A percentile compares a stretch with the other conserved stretches of the same genome.
These are phyloP conservation scores for Chloroceryle amazona DNA, from an alignment of 2,797 vertebrate genomes.

Conservation along the genomic window DNA sequence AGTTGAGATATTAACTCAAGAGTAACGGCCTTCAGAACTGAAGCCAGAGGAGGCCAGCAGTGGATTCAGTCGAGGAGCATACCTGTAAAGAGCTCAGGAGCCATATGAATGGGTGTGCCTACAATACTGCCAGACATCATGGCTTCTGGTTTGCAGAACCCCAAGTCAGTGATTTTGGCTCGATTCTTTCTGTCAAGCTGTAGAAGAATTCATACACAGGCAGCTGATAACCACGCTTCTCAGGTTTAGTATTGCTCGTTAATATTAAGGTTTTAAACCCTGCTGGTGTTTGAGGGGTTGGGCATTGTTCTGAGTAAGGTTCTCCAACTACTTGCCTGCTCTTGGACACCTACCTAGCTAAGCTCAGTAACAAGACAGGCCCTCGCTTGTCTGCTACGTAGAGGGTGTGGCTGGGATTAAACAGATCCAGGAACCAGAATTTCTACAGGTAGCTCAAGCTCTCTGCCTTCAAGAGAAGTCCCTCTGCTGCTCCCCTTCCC, in stretches of 20 bases:
- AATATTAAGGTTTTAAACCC: not conserved
- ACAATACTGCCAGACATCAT: slow-evolving; percentile 99
- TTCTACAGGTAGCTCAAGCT: not conserved
- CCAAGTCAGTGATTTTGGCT: slow-evolving; percentile 97
- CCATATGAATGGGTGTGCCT: slow-evolving; percentile 99
- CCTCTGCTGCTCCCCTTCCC: not conserved
- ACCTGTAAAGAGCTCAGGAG: slow-evolving; percentile 99
- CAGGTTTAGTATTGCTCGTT: not conserved
- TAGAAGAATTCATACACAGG: not conserved
- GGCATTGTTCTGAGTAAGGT: not conserved
- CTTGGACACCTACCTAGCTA: not conserved
- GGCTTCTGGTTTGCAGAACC: slow-evolving; percentile 98
- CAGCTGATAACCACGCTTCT: not conserved
- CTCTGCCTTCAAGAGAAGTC: not conserved
- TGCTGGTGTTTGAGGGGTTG: not conserved
- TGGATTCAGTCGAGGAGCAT: not conserved
- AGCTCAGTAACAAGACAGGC: not conserved
- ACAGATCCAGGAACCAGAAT: not conserved
- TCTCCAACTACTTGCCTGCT: not conserved
- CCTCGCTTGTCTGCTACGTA: not conserved
- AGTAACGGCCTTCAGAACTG: not conserved
- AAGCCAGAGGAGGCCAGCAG: not conserved
- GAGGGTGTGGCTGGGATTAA: not conserved
- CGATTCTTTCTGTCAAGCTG: slow-evolving; percentile 97
- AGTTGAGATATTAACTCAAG: not conserved